Percentiles rank a stretch among this genome's conserved stretches.
phyloP scores from a whole-genome alignment of 2,888 invertebrate species.

The Nebria salina region DNA sequence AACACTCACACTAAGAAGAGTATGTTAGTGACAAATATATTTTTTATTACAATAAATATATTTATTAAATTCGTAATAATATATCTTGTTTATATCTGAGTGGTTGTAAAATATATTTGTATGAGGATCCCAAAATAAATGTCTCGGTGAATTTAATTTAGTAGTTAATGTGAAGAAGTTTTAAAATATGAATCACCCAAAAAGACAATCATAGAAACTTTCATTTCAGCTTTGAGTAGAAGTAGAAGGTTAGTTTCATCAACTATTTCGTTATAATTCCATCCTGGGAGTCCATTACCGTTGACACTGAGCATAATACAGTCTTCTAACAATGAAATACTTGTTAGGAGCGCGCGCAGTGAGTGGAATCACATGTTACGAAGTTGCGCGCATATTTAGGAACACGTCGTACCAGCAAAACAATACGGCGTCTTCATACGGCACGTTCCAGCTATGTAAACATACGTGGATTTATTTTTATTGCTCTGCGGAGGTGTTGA shows the following conservation, averaged over 20 bases:
- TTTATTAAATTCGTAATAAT: no score
- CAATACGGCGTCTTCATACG: conserved; percentile 8
- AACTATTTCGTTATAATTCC: background rate
- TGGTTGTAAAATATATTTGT: no score
- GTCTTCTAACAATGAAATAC: background rate
- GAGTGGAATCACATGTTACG: conserved; percentile 31
- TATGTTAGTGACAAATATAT: no score
- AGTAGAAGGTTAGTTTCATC: background rate
- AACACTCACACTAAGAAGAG: no score
- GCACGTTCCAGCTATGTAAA: conserved; percentile 50
- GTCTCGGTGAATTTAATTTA: background rate
- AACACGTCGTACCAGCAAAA: conserved; percentile 6
- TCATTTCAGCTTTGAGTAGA: background rate
- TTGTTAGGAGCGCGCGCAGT: background rate
- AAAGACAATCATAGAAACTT: background rate
- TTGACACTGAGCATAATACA: background rate
- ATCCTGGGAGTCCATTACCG: background rate
- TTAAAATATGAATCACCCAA: background rate
- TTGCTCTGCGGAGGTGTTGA: conserved; percentile 35
- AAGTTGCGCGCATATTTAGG: conserved; percentile 26
- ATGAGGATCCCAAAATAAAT: no score
- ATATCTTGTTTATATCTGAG: no score
- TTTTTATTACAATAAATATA: no score
- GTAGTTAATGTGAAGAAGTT: background rate
- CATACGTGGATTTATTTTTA: conserved; percentile 53